Percentiles rank a stretch among this genome's conserved stretches.
Conservation (phyloP, 2,797 vertebrate species). For the Loris lydekkerianus region DNA sequence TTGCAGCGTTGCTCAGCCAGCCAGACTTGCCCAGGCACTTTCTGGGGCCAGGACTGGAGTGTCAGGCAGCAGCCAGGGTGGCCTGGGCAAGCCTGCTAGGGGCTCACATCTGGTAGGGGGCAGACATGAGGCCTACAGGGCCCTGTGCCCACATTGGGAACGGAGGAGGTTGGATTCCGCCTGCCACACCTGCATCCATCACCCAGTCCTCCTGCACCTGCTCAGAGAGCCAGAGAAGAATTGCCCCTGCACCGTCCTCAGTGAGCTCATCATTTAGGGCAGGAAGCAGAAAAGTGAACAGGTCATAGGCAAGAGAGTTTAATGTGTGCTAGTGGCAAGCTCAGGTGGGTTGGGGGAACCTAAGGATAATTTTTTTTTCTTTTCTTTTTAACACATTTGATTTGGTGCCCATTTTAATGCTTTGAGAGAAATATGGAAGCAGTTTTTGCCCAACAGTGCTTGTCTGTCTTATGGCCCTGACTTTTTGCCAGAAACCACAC, state of each 20-base stretch:
- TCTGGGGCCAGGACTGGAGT: not conserved
- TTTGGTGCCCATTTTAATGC: not conserved
- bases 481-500: not conserved
- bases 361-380: too few relatives aligned
- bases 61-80: not conserved
- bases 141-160: rapidly evolving
- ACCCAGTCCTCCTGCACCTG: too few relatives aligned
- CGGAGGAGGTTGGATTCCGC: not conserved
- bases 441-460: not conserved
- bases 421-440: not conserved
- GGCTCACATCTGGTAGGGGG: not conserved
- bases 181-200: rapidly evolving
- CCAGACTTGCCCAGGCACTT: not conserved
- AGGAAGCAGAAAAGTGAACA: not conserved
- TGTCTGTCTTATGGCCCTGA: not conserved
- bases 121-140: rapidly evolving
- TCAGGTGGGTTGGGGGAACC: not conserved
- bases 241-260: rapidly evolving
- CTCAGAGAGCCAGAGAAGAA: not conserved
- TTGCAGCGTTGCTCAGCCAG: not conserved
- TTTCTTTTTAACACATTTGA: not conserved
- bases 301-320: not conserved
- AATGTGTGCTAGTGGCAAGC: not conserved
- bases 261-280: not conserved
- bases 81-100: not conserved